phyloP scores from a whole-genome alignment of 2,797 vertebrate species.

The Halcyon smyrnensis region DNA sequence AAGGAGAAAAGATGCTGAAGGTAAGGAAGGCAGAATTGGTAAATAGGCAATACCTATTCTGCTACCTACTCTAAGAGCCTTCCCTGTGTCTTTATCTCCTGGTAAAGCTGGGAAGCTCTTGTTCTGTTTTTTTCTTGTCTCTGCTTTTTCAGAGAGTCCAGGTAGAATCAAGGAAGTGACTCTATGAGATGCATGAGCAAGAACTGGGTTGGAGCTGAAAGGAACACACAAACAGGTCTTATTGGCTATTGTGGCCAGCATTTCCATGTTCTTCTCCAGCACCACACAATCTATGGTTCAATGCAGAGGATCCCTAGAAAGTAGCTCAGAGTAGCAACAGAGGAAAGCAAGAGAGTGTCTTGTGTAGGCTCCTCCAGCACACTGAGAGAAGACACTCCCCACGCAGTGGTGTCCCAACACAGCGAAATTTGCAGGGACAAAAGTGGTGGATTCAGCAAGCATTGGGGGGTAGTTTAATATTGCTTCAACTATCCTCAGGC shows the following conservation, averaged over 20 bases:
- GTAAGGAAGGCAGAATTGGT: not conserved
- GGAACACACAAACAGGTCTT: not conserved
- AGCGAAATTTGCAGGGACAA: slow-evolving; percentile 18
- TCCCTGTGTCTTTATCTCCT: not conserved
- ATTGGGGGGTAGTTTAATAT: slow-evolving; percentile 25
- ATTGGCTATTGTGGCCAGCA: not conserved
- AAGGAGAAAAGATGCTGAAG: not conserved
- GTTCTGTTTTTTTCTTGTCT: not conserved
- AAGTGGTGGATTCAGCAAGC: slow-evolving; percentile 51
- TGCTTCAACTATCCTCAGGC: slow-evolving; percentile 23
- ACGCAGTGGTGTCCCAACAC: not conserved
- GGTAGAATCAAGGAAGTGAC: not conserved
- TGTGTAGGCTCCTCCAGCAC: not conserved
- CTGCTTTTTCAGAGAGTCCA: not conserved
- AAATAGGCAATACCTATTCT: not conserved
- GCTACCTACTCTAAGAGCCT: not conserved
- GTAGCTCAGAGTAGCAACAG: not conserved
- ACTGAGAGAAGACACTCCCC: not conserved
- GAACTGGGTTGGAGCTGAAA: not conserved
- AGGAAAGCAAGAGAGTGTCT: not conserved
- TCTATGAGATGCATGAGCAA: not conserved
- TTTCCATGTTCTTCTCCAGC: not conserved
- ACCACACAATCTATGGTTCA: not conserved
- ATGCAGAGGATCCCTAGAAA: not conserved
- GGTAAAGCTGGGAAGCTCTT: not conserved